Base-by-base conservation (phyloP, 2,888 invertebrate genomes). In the Microchrysa polita region DNA sequence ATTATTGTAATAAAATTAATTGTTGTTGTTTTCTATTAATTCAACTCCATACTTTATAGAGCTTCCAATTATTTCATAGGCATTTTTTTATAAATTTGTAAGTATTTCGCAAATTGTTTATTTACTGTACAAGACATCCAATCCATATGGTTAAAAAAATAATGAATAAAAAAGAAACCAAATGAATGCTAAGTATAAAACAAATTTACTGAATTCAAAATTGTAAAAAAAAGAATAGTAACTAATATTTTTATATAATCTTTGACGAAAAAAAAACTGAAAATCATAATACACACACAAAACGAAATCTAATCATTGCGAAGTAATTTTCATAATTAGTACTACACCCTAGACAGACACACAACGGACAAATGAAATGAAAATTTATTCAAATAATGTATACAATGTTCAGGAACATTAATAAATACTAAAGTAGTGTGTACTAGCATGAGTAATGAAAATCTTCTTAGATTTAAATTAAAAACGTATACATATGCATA, bases 181-280 rank as follows among this genome's bases (percentile, higher is more conserved):
- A 69, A 55, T 34, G 23, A 72, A 74, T n/a, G n/a, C n/a, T n/a
- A n/a, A n/a, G n/a, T 5, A 34, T 59, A 40, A 53, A 73, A 40
- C 14, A 69, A 55, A 18, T 27, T n/a, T 55, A 27, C 34, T 53
- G n/a, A 57, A 57, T 69, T 69, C 57, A 18, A 57, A 55, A 69
- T 55, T 40, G 16, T 40, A 57, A 59, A 57, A 57, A 59, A 57
- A 71, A 72, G 27, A 34, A 60, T 23, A 72, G 40, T 27, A 72
- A 72, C 12, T 57, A 73, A 73, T 75, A 75, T 75, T 75, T 75
- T 75, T 75, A 75, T 75, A 75, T 75, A 75, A 75, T 73, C 75
- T 75, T 75, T 75, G n/a, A n/a, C n/a, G n/a, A n/a, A 34, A 69
- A 69, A 63, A 20, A 14, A 9, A 69, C 55, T 12, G 55, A 10